Evolutionary conservation across 2,113 vertebrate genomes (phyloP), one percentile per base, ranked within the genome.

Genomic region (mouse (Mus musculus)): DNA sequence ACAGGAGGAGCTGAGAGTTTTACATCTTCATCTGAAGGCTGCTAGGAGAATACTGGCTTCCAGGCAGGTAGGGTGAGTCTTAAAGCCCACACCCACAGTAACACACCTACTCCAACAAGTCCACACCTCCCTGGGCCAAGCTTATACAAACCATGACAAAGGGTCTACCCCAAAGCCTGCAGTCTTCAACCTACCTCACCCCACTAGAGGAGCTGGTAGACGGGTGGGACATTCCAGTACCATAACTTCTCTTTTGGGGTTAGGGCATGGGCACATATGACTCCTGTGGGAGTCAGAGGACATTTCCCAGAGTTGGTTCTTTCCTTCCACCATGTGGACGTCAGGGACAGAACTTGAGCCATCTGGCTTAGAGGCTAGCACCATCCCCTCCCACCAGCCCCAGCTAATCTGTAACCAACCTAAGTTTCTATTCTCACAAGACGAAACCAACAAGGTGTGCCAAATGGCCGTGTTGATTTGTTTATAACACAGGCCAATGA

Each of bases 401-500:
- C 28, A 3, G 52, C 56, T 73, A n/a, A 73, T n/a, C 36, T 39
- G 8, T 19, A 13, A 20, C 63, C 65, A 78, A 7, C 33, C 84
- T 91, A 22, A 17, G 20, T 1, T 71, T 93, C 54, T 59, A 14
- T 22, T n/a, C 10, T 82, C 78, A n/a, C 33, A 56, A 56, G 36
- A 13, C 6, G 54, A 2, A 12, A 59, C 78, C 20, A 24, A 81
- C 54, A 81, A 59, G 33, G 33, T 24, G 20, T 59, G 78, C 20
- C 52, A 59, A 26, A 13, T 69, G 28, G 24, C 9, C 19, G 67
- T 67, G 49, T 80, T 71, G 49, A n/a, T 93, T 88, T 95, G 77
- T 86, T 78, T n/a, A 49, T 39, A 73, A 54, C 36, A 52, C 28
- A 59, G 78, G 36, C 28, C 20, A 75, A 5, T 99, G 97, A 99